A percentile compares a stretch with the other conserved stretches of the same genome.
Conservation (phyloP, 2,888 invertebrate genomes). For the Leptinotarsa rubiginosa region DNA sequence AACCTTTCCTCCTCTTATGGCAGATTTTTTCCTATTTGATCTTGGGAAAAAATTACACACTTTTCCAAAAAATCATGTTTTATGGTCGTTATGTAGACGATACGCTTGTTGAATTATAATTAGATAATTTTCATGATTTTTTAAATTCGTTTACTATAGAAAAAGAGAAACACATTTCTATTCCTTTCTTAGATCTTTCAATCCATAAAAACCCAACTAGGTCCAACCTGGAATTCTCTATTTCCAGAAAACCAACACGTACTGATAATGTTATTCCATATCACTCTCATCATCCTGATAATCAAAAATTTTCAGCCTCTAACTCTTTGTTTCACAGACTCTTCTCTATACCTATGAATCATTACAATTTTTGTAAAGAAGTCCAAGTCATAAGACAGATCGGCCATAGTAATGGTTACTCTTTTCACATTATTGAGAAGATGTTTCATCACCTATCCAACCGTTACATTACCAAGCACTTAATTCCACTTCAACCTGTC, state of each 20-base stretch:
- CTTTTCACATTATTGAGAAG: not conserved
- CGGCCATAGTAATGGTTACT: not conserved
- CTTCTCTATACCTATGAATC: not conserved
- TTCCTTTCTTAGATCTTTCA: conserved; percentile 3
- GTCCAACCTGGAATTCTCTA: not conserved
- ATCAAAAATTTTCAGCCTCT: conserved; percentile 4
- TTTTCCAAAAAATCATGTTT: too few species aligned
- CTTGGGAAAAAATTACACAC: too few species aligned
- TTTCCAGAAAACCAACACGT: not conserved
- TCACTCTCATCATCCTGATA: not conserved
- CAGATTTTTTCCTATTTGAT: too few species aligned
- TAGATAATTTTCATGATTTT: too few species aligned
- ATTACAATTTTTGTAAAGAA: not conserved
- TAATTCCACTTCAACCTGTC: not conserved
- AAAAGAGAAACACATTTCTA: not conserved
- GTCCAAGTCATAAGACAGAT: not conserved
- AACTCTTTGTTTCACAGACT: conserved; percentile 1
- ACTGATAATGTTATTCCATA: not conserved
- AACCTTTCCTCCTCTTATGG: too few species aligned
- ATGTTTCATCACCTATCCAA: not conserved
- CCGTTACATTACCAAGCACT: too few species aligned
- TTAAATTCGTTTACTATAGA: conserved; percentile 1
- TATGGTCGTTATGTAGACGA: too few species aligned
- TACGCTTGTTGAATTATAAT: too few species aligned
- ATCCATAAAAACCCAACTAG: not conserved